Evolutionary conservation across 1,140 invertebrate genomes (phyloP).

Genomic region (Orchestia grillus): DNA sequence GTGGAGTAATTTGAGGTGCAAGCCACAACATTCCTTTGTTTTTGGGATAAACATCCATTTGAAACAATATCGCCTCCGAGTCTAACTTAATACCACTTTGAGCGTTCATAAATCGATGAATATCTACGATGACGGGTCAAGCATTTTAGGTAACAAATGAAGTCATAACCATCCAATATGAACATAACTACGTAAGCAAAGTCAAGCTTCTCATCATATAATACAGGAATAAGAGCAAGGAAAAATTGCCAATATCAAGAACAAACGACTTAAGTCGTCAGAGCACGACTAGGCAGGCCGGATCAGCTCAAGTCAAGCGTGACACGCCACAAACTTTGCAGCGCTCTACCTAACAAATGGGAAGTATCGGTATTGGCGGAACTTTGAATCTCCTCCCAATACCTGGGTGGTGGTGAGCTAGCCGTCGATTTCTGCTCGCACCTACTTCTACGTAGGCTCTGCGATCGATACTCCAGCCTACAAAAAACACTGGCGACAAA

Average conservation of each 20-base stretch:
- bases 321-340: background rate
- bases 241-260: background rate
- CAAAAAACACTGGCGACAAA: too few species aligned
- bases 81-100: too few species aligned
- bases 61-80: too few species aligned
- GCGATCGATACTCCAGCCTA: background rate
- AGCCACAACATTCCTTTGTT: too few species aligned
- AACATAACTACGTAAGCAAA: background rate
- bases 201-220: background rate
- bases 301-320: background rate
- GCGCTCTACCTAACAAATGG: background rate
- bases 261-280: background rate
- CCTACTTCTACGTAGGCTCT: background rate
- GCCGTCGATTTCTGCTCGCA: background rate
- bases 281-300: background rate
- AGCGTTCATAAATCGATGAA: too few species aligned
- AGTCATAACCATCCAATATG: background rate
- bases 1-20: too few species aligned
- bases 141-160: background rate
- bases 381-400: background rate
- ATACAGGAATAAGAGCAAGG: background rate
- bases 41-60: too few species aligned
- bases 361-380: background rate
- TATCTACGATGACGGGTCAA: background rate
- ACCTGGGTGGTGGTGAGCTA: background rate